Evolutionary conservation across 2,797 vertebrate genomes (phyloP).

Genomic region (Salmo trutta): DNA sequence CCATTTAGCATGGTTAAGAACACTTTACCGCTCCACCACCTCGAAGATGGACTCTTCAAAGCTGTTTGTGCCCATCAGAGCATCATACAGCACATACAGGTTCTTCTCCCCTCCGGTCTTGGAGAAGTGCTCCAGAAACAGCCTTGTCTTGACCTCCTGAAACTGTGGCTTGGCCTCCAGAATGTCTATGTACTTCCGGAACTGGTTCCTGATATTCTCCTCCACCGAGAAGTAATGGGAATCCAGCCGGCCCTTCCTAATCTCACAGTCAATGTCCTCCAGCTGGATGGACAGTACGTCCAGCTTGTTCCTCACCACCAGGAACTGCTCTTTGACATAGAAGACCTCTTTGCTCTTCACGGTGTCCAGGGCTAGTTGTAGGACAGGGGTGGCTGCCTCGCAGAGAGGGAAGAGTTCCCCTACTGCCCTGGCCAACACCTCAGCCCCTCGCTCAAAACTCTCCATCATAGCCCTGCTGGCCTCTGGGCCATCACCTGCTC

Average conservation of each 20-base stretch:
- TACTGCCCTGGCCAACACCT: slow-evolving; percentile 77
- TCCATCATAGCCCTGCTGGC: slow-evolving; percentile 78
- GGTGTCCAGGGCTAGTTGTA: slow-evolving; percentile 74
- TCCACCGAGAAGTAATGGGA: slow-evolving; percentile 72
- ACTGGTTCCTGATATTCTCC: slow-evolving; percentile 80
- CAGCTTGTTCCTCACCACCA: slow-evolving; percentile 68
- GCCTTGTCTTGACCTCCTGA: slow-evolving; percentile 69
- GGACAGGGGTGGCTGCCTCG: slow-evolving; percentile 73
- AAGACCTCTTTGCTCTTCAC: slow-evolving; percentile 78
- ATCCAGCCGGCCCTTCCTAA: slow-evolving; percentile 72
- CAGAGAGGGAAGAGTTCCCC: slow-evolving; percentile 78
- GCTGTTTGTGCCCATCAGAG: slow-evolving; percentile 70
- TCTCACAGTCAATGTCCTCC: slow-evolving; percentile 69
- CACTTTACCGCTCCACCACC: slow-evolving; percentile 67
- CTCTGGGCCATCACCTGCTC: slow-evolving; percentile 75
- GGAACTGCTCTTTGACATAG: slow-evolving; percentile 79
- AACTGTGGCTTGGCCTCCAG: slow-evolving; percentile 76
- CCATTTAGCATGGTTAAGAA: neutral
- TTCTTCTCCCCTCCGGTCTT: slow-evolving; percentile 74
- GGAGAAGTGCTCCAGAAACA: slow-evolving; percentile 71
- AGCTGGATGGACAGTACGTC: slow-evolving; percentile 57
- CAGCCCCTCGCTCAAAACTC: slow-evolving; percentile 73
- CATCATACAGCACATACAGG: slow-evolving; percentile 71
- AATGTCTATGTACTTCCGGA: slow-evolving; percentile 80
- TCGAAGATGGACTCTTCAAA: slow-evolving; percentile 70